Conservation (phyloP, 2,888 invertebrate genomes). For the Drosophila subsilvestris region DNA sequence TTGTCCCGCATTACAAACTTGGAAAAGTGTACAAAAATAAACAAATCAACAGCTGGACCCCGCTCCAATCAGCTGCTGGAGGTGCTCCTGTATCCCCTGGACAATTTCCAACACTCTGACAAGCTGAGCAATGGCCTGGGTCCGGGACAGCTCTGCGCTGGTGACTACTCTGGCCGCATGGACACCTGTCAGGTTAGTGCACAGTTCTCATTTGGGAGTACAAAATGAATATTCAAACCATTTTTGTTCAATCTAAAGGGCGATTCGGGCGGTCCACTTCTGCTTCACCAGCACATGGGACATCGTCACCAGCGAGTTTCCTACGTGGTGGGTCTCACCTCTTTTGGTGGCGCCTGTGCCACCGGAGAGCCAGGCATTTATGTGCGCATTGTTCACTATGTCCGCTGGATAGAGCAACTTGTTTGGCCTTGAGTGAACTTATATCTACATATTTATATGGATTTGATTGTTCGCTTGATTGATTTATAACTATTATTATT, state of each 20-base stretch:
- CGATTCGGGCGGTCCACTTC: constrained; percentile 41
- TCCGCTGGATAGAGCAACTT: constrained; percentile 56
- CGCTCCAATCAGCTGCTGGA: constrained; percentile 33
- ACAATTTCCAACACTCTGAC: constrained; percentile 27
- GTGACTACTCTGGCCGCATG: constrained; percentile 42
- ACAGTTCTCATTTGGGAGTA: neutral
- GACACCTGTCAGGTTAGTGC: constrained; percentile 42
- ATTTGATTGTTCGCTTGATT: neutral
- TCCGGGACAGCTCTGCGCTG: constrained; percentile 44
- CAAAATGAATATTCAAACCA: neutral
- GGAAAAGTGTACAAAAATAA: neutral
- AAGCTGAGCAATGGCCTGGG: constrained; percentile 29
- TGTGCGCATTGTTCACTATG: constrained; percentile 47
- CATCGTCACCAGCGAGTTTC: constrained; percentile 25
- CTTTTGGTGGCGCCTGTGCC: constrained; percentile 54
- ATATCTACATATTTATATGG: neutral
- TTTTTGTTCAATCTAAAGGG: constrained; percentile 18
- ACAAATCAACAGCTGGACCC: constrained; percentile 30
- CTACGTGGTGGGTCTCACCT: constrained; percentile 55
- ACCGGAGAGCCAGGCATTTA: constrained; percentile 50
- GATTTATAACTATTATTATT: neutral
- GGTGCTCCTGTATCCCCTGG: constrained; percentile 29
- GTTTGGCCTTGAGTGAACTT: constrained; percentile 41
- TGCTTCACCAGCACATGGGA: constrained; percentile 20
- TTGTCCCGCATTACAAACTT: neutral